Evolutionary conservation across 2,888 invertebrate species (phyloP).

Genomic region (Heliconius ismenius): DNA sequence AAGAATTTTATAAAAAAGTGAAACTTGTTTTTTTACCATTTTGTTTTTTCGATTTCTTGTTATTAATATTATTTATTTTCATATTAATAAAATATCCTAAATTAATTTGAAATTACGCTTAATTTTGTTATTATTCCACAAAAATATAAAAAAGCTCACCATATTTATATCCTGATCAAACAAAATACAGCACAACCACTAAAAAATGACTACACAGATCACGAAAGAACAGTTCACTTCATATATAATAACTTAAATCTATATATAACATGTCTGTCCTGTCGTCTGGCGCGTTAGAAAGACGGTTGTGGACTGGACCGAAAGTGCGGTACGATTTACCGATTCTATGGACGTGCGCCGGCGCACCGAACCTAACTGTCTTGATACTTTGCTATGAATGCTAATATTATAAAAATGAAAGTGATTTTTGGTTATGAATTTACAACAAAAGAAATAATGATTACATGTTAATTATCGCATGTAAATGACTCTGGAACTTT

Average conservation of each 20-base stretch:
- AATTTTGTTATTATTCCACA: neutral
- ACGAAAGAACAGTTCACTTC: constrained; percentile 47
- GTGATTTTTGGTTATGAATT: constrained; percentile 49
- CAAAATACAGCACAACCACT: constrained; percentile 55
- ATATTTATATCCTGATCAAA: constrained; percentile 61
- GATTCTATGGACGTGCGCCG: constrained; percentile 69
- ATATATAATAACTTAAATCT: constrained; percentile 40
- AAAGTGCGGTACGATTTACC: constrained; percentile 65
- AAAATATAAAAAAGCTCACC: constrained; percentile 57
- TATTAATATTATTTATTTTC: neutral
- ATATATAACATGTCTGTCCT: constrained; percentile 62
- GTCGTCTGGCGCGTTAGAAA: constrained; percentile 70
- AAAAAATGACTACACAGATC: constrained; percentile 52
- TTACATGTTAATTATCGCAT: neutral
- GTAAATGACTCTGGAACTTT: neutral
- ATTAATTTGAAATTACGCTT: no score
- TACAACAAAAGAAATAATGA: neutral
- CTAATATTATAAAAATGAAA: constrained; percentile 73
- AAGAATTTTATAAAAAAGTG: constrained; percentile 5
- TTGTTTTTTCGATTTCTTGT: neutral
- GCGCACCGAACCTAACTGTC: constrained; percentile 71
- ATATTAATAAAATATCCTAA: neutral
- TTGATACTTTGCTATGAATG: constrained; percentile 73
- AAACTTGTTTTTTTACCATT: constrained; percentile 13
- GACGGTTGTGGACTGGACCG: constrained; percentile 77